A percentile compares a stretch with the other conserved stretches of the same genome.
phyloP scores from a whole-genome alignment of 2,888 invertebrate species.

The Hedya salicella region DNA sequence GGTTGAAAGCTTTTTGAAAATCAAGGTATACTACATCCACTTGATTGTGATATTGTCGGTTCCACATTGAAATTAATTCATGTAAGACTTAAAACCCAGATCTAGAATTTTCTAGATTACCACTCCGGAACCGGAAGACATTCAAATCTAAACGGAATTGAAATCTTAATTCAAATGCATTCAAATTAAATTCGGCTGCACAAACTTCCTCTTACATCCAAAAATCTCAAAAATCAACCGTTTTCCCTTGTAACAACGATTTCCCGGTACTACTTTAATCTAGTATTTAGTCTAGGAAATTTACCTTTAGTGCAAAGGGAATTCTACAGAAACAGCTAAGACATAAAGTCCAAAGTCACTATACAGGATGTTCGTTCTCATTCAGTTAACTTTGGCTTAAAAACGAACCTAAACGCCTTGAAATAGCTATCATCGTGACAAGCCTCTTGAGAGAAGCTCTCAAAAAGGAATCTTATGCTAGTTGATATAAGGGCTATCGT shows the following conservation, averaged over 20 bases:
- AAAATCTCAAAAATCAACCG: neutral
- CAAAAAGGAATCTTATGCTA: conserved; percentile 1
- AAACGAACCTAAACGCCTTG: conserved; percentile 12
- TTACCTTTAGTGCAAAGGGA: neutral
- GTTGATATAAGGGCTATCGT: neutral
- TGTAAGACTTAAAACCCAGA: neutral
- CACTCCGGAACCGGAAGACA: conserved; percentile 26
- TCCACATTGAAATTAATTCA: no score
- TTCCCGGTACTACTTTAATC: neutral
- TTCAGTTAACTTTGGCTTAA: neutral
- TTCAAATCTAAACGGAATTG: conserved; percentile 32
- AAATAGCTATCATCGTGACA: neutral
- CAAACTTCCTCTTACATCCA: neutral
- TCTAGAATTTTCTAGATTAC: conserved; percentile 11
- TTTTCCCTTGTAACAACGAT: neutral
- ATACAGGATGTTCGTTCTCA: neutral
- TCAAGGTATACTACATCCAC: no score
- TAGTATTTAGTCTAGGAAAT: conserved; percentile 14
- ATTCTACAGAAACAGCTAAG: neutral
- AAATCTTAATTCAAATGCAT: conserved; percentile 35
- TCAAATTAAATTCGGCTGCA: conserved; percentile 14
- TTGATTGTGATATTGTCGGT: no score
- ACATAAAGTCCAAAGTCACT: conserved; percentile 3
- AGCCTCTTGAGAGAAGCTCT: neutral
- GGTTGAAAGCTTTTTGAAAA: no score